phyloP scores from a whole-genome alignment of 2,113 vertebrate genomes.

The Microcebus murinus region DNA sequence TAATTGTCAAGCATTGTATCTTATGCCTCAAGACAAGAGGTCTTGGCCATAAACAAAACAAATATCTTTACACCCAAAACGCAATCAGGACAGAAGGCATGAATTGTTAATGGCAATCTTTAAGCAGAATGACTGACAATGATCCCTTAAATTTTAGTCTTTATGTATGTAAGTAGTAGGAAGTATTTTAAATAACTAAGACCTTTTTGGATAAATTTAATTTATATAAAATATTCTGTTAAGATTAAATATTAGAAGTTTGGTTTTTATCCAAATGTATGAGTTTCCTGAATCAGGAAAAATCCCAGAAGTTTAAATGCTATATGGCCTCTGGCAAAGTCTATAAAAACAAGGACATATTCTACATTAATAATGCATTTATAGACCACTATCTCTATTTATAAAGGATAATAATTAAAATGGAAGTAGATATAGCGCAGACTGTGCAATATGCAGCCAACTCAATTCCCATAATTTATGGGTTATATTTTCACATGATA shows the following conservation, averaged over 20 bases:
- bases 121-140: constrained; percentile 17
- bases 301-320: constrained; percentile 77
- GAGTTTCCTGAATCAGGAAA: constrained; percentile 80
- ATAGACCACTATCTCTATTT: constrained; percentile 80
- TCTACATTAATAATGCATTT: constrained; percentile 80
- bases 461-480: constrained; percentile 83
- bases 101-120: constrained; percentile 61
- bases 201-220: constrained; percentile 79
- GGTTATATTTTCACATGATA: constrained; percentile 80
- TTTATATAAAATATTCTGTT: constrained; percentile 82
- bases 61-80: constrained; percentile 71
- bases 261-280: constrained; percentile 79
- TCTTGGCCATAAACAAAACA: constrained; percentile 71
- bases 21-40: constrained; percentile 67
- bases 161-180: constrained; percentile 73
- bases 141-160: constrained; percentile 76
- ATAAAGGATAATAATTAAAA: constrained; percentile 82
- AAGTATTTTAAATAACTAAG: constrained; percentile 75
- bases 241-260: constrained; percentile 80
- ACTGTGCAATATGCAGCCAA: constrained; percentile 78
- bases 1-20: constrained; percentile 57
- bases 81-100: constrained; percentile 65
- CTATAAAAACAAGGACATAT: constrained; percentile 81
- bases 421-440: constrained; percentile 77
- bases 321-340: constrained; percentile 79